These are phyloP conservation scores for Neosilurus hyrtlii DNA, from an alignment of 2,797 vertebrate species.

Conservation along the genomic window DNA sequence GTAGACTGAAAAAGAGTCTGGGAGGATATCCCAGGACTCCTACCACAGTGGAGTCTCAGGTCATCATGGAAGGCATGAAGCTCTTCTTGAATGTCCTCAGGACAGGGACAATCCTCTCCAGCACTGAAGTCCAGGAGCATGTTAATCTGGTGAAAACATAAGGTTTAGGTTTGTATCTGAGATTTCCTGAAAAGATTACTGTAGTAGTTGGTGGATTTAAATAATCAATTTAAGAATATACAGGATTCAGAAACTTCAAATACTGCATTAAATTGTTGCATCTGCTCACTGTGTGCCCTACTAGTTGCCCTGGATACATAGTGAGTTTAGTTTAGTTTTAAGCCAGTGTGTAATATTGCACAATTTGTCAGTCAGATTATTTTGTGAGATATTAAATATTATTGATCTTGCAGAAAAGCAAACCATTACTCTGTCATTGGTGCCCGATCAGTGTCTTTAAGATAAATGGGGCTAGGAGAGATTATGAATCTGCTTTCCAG, in stretches of 20 bases:
- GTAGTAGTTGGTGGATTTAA: conserved; percentile 5
- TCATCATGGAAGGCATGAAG: conserved; percentile 91
- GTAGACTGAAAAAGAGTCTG: not conserved
- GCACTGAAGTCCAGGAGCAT: conserved; percentile 94
- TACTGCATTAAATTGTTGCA: not conserved
- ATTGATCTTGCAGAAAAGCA: conserved; percentile 5
- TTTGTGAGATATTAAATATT: conserved; percentile 1
- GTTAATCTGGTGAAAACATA: conserved; percentile 81
- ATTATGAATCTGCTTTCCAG: conserved; percentile 30
- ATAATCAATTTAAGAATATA: conserved; percentile 12
- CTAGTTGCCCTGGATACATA: conserved; percentile 5
- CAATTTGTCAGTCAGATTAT: not conserved
- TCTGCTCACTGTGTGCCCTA: not conserved
- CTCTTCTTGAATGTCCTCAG: conserved; percentile 90
- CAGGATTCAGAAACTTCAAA: not conserved
- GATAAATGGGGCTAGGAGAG: conserved; percentile 21
- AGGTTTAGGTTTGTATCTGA: not conserved
- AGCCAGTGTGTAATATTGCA: not conserved
- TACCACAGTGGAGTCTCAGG: conserved; percentile 92
- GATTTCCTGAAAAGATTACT: not conserved
- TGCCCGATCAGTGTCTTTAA: not conserved
- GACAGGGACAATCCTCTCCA: conserved; percentile 94
- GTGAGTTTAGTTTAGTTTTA: not conserved
- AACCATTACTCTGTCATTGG: conserved; percentile 2
- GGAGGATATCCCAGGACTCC: not conserved